Evolutionary conservation across 2,797 vertebrate species (phyloP).

Genomic region (Apogon talboti): DNA sequence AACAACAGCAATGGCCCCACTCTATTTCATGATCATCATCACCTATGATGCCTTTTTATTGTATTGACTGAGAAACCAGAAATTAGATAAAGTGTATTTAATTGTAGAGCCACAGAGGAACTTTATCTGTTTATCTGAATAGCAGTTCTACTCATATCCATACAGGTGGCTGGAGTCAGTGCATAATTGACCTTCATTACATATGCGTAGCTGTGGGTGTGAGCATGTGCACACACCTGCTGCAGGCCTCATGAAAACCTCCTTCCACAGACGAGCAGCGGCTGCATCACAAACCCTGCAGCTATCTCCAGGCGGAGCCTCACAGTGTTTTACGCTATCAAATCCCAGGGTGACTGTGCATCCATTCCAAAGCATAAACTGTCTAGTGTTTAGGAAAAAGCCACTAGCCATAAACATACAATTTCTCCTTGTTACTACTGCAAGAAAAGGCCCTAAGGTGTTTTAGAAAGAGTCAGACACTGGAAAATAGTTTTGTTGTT

Average conservation of each 20-base stretch:
- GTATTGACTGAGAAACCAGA: too few relatives aligned
- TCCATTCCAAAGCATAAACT: slow-evolving; percentile 25
- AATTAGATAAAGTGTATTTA: too few relatives aligned
- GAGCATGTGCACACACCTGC: slow-evolving; percentile 15
- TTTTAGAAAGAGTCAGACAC: slow-evolving; percentile 37
- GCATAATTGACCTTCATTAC: slow-evolving; percentile 29
- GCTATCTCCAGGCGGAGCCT: slow-evolving; percentile 51
- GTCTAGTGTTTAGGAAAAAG: slow-evolving; percentile 57
- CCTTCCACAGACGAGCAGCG: slow-evolving; percentile 43
- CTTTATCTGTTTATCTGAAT: background rate
- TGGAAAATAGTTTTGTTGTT: slow-evolving; percentile 43
- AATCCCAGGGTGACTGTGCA: slow-evolving; percentile 36
- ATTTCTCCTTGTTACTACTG: slow-evolving; percentile 50
- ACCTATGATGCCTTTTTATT: too few relatives aligned
- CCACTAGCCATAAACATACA: slow-evolving; percentile 47
- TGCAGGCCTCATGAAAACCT: slow-evolving; percentile 11
- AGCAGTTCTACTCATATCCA: background rate
- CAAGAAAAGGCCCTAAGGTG: slow-evolving; percentile 30
- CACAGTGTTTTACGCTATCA: slow-evolving; percentile 33
- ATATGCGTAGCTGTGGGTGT: slow-evolving; percentile 9
- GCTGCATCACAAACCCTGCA: slow-evolving; percentile 48
- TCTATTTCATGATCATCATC: too few relatives aligned
- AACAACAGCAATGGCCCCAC: too few relatives aligned
- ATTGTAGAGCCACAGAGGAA: background rate
- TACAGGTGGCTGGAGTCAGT: slow-evolving; percentile 24